Base-by-base conservation (phyloP, 2,888 invertebrate genomes). In the Melanotus villosus region DNA sequence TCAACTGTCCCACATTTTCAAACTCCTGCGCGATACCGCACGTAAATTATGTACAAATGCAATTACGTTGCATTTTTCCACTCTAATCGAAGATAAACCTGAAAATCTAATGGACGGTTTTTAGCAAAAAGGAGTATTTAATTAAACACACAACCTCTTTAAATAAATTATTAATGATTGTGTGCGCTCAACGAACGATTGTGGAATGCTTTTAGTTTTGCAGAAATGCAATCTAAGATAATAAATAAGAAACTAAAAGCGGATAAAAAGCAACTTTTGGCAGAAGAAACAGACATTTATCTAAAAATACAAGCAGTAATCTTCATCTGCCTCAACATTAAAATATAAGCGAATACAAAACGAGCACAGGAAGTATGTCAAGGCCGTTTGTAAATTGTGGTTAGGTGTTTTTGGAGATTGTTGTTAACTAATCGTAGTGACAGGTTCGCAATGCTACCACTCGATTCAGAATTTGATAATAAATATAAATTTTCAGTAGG, bases 361-460 rank as follows among this genome's bases (percentile, higher is more conserved):
- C 45, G 41, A 65, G 65, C 30, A n/a, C 43, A 54, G 36, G 36
- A 67, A 62, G 62, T 67, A 56, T 67, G 67, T 67, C 67, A 67
- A 67, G 67, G 67, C 52, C 67, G 36, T 16, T 43, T 18, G 52
- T 60, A 67, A 45, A 60, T 16, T 26, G 12, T 23, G 19, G 43
- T 59, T 65, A 60, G 50, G 52, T 45, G 67, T 34, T 67, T 66
- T 67, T 56, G 19, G 56, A 52, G 56, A 56, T 57, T 65, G 47
- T 47, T 47, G 36, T 62, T 67, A 54, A 67, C 45, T 62, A 66
- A 67, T 67, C 21, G 32, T 10, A 43, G 50, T 50, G 30, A 62
- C 50, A 50, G 62, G 62, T 50, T 60, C 12, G 47, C 30, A 57
- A 57, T 57, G 32, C 21, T 45, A 47, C 12, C 18, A 50, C 50